Evolutionary conservation across 2,888 invertebrate genomes (phyloP).

Genomic region (Sinopyrophorus schimmeli): DNA sequence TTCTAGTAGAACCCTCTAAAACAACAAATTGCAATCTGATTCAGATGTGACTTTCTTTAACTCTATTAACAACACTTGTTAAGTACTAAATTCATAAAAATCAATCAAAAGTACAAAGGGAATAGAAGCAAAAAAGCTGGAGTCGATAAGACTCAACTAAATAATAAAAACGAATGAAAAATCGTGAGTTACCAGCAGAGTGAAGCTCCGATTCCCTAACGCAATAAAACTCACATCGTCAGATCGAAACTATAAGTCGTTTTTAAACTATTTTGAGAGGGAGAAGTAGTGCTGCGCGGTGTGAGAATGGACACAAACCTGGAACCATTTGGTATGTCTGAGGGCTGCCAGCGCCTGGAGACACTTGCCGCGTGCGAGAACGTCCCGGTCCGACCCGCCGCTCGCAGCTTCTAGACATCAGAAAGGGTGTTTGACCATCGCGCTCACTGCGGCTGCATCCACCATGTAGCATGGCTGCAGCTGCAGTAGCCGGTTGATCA

Average conservation of each 20-base stretch:
- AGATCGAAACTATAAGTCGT: constrained; percentile 38
- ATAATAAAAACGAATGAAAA: constrained; percentile 36
- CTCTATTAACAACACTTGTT: constrained; percentile 16
- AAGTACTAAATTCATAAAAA: constrained; percentile 22
- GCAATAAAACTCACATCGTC: constrained; percentile 51
- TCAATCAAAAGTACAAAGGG: constrained; percentile 39
- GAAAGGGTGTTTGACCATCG: constrained; percentile 77
- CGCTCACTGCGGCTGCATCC: constrained; percentile 49
- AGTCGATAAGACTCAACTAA: constrained; percentile 43
- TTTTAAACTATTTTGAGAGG: constrained; percentile 31
- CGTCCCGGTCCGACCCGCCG: constrained; percentile 82
- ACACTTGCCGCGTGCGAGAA: constrained; percentile 99
- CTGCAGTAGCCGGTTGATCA: constrained; percentile 62
- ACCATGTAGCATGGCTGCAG: constrained; percentile 36
- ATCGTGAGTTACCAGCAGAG: constrained; percentile 30
- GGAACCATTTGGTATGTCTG: constrained; percentile 99
- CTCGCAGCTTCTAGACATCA: constrained; percentile 63
- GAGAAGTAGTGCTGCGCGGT: constrained; percentile 42
- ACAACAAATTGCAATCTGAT: constrained; percentile 37
- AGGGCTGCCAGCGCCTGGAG: constrained; percentile 99
- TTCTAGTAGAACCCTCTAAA: constrained; percentile 45
- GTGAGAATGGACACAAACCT: constrained; percentile 74
- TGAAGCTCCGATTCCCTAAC: constrained; percentile 46
- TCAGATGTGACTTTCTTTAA: constrained; percentile 51
- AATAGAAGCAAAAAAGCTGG: constrained; percentile 53